Percentiles rank a stretch among this genome's conserved stretches.
phyloP scores from a whole-genome alignment of 2,888 invertebrate species.

The Drosophila paranaensis region DNA sequence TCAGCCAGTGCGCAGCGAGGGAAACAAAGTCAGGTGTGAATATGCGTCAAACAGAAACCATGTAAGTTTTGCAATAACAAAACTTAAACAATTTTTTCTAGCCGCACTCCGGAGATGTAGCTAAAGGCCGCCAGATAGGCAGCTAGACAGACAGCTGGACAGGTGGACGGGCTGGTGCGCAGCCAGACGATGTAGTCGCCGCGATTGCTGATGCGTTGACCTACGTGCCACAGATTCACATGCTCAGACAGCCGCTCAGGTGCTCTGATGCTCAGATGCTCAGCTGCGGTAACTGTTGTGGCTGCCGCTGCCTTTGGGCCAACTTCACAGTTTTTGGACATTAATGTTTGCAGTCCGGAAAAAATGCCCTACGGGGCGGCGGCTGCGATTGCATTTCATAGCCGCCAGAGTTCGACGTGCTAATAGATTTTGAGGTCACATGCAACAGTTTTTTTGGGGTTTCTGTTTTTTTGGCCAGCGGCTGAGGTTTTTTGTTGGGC shows the following conservation, averaged over 20 bases:
- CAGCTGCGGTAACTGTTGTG: slow-evolving; percentile 31
- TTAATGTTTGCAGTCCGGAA: slow-evolving; percentile 65
- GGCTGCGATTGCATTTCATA: slow-evolving; percentile 71
- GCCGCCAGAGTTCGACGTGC: slow-evolving; percentile 80
- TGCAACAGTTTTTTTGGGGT: slow-evolving; percentile 58
- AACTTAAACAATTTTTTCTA: slow-evolving; percentile 34
- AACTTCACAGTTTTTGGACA: slow-evolving; percentile 81
- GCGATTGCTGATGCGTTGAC: slow-evolving; percentile 67
- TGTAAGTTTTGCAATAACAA: slow-evolving; percentile 70
- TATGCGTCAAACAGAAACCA: slow-evolving; percentile 51
- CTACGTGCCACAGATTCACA: slow-evolving; percentile 73
- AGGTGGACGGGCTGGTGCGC: slow-evolving; percentile 29
- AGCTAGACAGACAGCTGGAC: slow-evolving; percentile 39
- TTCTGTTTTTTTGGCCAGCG: slow-evolving; percentile 24
- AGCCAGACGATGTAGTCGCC: slow-evolving; percentile 45
- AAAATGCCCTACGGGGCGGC: slow-evolving; percentile 46
- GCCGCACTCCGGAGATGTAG: slow-evolving; percentile 39
- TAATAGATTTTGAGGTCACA: slow-evolving; percentile 83
- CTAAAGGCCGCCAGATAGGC: slow-evolving; percentile 60
- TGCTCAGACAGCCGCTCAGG: slow-evolving; percentile 44
- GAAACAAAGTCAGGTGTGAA: slow-evolving; percentile 58
- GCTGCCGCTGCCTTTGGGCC: slow-evolving; percentile 55
- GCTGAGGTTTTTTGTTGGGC: slow-evolving; percentile 14
- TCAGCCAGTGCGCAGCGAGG: not conserved
- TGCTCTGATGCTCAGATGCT: slow-evolving; percentile 46